Base-by-base conservation (phyloP, 1,140 invertebrate genomes). In the Drosophila pectinifera region DNA sequence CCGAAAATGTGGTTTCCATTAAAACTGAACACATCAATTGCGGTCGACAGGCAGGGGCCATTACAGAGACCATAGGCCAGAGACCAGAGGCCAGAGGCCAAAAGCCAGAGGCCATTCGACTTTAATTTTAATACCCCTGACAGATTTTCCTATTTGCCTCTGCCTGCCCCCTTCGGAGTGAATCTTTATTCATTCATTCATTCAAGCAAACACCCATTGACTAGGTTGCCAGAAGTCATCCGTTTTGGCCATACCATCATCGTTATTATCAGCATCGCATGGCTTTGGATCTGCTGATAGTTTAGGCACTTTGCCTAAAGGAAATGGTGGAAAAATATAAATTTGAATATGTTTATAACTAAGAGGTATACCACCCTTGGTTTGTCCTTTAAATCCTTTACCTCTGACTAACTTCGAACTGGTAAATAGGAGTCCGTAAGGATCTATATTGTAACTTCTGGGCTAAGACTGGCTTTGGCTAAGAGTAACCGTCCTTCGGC, bases 21-120 rank as follows among this genome's bases (percentile, higher is more conserved):
- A 86, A 85, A 85, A 86, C 51, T 63, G 63, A 74, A 86, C 81
- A 80, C 81, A 81, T 85, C 82, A 43, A 65, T 85, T 78, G 74
- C 45, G 56, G 53, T 42, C 6, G 22, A 31, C 55, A 31, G 54
- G 51, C 78, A 20, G 48, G 34, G 48, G 13, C 28, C 48, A 34
- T 7, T 8, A 10, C 8, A 31, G 28, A 14, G 36, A 38, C 24
- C 24, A 67, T 39, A 45, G 59, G 42, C 75, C 65, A 67, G 22
- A 70, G 73, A 72, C 39, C 56, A 78, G 28, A 14, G 36, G 13
- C 24, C 22, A 65, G 42, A 43, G 59, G 48, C 75, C 65, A 62
- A n/a, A n/a, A n/a, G n/a, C n/a, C n/a, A n/a, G 22, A 70, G 73
- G 76, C 39, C 56, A 78, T 81, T 78, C 46, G 78, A 65, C 68